These are phyloP conservation scores for Pionites leucogaster DNA, from an alignment of 2,113 vertebrate species.

Conservation along the genomic window DNA sequence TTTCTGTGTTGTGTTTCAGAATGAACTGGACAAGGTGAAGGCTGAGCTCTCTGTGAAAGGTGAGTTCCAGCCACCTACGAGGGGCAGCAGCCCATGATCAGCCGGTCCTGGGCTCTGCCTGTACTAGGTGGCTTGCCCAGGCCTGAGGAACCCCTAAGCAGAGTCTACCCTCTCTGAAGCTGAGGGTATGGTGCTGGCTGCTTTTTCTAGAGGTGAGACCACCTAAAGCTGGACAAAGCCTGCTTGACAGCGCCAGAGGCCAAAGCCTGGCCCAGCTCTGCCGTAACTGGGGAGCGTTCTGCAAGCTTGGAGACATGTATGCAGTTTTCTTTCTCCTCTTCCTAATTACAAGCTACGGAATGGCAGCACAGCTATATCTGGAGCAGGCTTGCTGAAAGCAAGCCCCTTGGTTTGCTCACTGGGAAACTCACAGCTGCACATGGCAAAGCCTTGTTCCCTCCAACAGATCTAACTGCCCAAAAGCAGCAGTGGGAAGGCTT, in stretches of 20 bases:
- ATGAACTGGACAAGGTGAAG: constrained; percentile 87
- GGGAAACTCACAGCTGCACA: neutral
- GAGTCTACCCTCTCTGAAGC: neutral
- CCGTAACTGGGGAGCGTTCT: neutral
- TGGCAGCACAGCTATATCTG: neutral
- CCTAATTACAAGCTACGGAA: neutral
- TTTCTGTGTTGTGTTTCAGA: constrained; percentile 77
- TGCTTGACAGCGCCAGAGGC: neutral
- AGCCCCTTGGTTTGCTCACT: neutral
- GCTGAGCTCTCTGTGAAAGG: constrained; percentile 86
- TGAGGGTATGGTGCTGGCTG: accelerated
- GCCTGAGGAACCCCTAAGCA: neutral
- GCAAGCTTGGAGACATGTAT: neutral
- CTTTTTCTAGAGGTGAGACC: accelerated
- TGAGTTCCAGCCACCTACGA: constrained; percentile 49
- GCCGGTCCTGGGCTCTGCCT: neutral
- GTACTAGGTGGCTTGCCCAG: neutral
- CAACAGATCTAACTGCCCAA: neutral
- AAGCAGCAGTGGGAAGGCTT: constrained; percentile 16
- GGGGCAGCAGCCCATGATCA: accelerated
- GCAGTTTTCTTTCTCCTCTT: neutral
- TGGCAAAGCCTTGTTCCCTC: neutral
- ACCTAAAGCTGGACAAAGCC: neutral
- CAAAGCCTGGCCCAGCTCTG: neutral
- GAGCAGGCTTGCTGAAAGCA: neutral